Conservation (phyloP, 1,140 invertebrate genomes). For the Ips nitidus region DNA sequence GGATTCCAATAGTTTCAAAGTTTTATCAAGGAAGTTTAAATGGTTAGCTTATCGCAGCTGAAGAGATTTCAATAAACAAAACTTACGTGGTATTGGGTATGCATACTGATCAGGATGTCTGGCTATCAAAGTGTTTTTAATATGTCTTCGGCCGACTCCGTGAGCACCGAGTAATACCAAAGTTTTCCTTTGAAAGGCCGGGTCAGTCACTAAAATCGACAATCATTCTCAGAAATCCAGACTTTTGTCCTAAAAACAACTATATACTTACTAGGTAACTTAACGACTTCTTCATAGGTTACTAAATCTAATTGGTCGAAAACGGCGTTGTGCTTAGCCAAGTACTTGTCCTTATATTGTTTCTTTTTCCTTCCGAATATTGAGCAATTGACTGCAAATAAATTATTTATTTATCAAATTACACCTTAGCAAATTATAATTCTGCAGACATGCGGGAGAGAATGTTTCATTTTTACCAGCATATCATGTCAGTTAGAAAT, state of each 20-base stretch:
- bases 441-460: not conserved
- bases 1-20: too few relatives aligned
- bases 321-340: conserved; percentile 97
- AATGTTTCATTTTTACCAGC: conserved; percentile 54
- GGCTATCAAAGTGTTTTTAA: conserved; percentile 97
- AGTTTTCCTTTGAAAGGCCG: conserved; percentile 86
- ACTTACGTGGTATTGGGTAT: conserved; percentile 99
- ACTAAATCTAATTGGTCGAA: conserved; percentile 99
- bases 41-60: too few relatives aligned
- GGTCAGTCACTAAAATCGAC: conserved; percentile 58
- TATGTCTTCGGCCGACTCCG: conserved; percentile 96
- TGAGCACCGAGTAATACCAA: conserved; percentile 89
- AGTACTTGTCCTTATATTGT: conserved; percentile 96
- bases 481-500: conserved; percentile 51
- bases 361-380: conserved; percentile 98
- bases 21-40: too few relatives aligned
- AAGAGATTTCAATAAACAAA: not conserved
- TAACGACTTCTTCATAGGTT: conserved; percentile 98
- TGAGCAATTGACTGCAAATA: conserved; percentile 87
- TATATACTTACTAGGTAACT: conserved; percentile 80
- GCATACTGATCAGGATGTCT: conserved; percentile 98
- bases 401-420: not conserved
- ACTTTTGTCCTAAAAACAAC: not conserved
- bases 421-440: too few relatives aligned
- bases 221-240: conserved; percentile 6